Evolutionary conservation across 2,113 vertebrate species (phyloP).

Genomic region (Aleadryas rufinucha): DNA sequence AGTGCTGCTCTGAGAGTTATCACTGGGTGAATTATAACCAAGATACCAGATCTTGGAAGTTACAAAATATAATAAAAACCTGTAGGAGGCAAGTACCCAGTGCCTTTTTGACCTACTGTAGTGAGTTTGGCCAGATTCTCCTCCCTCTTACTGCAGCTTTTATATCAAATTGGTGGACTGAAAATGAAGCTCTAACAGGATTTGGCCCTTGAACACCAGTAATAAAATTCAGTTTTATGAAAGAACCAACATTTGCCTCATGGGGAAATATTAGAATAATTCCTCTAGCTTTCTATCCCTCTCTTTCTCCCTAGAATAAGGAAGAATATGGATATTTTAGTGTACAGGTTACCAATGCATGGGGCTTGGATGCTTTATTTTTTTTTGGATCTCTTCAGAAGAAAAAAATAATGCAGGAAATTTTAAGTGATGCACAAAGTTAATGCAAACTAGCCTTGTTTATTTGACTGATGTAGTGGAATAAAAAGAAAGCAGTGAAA

Average conservation of each 20-base stretch:
- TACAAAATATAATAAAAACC: background rate
- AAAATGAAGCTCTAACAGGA: background rate
- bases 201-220: background rate
- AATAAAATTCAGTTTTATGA: background rate
- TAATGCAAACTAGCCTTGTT: background rate
- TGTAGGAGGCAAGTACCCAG: background rate
- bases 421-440: background rate
- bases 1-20: background rate
- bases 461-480: background rate
- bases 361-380: background rate
- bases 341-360: background rate
- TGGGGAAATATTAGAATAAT: background rate
- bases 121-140: background rate
- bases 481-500: background rate
- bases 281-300: background rate
- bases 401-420: background rate
- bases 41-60: background rate
- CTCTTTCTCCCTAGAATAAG: background rate
- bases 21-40: background rate
- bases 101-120: background rate
- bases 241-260: background rate
- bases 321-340: background rate
- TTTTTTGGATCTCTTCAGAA: background rate
- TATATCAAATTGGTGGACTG: background rate
- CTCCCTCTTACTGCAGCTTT: background rate